A percentile compares a stretch with the other conserved stretches of the same genome.
These are phyloP conservation scores for Chionomys nivalis DNA, from an alignment of 2,113 vertebrate genomes.

Conservation along the genomic window DNA sequence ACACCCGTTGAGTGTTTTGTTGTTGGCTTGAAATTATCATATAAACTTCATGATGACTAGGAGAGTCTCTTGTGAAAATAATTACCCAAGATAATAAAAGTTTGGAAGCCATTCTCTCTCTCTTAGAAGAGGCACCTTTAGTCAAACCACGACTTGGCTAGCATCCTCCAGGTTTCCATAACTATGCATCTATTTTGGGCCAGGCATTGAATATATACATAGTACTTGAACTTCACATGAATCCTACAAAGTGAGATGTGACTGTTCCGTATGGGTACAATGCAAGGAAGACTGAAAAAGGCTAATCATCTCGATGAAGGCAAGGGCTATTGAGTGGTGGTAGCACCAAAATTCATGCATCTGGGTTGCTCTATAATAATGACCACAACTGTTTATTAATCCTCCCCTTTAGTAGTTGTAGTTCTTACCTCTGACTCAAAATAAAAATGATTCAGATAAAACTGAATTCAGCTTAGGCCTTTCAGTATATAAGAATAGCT, in stretches of 20 bases:
- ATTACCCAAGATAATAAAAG: not conserved
- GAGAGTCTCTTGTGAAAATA: not conserved
- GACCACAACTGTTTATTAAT: not conserved
- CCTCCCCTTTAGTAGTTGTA: not conserved
- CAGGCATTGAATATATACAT: not conserved
- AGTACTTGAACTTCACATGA: not conserved
- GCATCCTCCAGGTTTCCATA: not conserved
- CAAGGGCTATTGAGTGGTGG: not conserved
- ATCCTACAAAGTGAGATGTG: not conserved
- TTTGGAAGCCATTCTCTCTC: not conserved
- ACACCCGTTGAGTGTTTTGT: not conserved
- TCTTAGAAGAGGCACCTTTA: conserved; percentile 21
- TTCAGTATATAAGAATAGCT: not conserved
- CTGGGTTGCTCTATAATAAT: not conserved
- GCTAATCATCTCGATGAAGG: not conserved
- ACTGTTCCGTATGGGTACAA: not conserved
- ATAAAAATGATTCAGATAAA: conserved; percentile 9
- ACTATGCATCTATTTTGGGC: not conserved
- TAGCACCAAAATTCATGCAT: not conserved
- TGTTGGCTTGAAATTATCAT: conserved; percentile 1
- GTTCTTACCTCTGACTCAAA: not conserved
- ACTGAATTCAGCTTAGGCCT: conserved; percentile 4
- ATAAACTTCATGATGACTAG: not conserved
- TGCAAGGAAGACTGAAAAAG: not conserved
- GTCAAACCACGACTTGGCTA: not conserved